Percentiles rank a stretch among this genome's conserved stretches.
phyloP scores from a whole-genome alignment of 2,797 vertebrate species.

The Enteromius fasciolatus region DNA sequence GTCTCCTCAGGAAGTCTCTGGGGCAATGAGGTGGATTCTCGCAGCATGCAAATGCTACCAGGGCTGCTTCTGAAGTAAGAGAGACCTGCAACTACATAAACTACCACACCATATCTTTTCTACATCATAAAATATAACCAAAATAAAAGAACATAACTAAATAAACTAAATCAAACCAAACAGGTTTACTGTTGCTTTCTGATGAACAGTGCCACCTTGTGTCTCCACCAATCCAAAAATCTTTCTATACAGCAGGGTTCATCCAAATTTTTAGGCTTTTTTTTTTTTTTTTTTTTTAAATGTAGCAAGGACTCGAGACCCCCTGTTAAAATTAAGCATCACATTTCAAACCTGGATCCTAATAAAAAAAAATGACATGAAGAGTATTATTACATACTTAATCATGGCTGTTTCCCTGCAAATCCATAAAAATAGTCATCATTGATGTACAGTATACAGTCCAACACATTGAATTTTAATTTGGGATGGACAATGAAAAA shows the following conservation, averaged over 20 bases:
- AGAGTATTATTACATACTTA: not conserved
- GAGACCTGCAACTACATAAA: not conserved
- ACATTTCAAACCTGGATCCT: not conserved
- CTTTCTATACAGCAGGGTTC: not conserved
- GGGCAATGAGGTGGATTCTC: slow-evolving; percentile 55
- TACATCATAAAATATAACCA: not conserved
- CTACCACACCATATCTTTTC: not conserved
- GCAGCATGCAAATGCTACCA: slow-evolving; percentile 57
- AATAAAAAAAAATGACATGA: not conserved
- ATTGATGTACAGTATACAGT: not conserved
- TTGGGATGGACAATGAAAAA: not conserved
- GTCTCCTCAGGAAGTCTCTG: slow-evolving; percentile 61
- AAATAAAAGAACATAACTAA: not conserved
- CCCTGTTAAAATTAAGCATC: not conserved
- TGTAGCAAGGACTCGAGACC: not conserved
- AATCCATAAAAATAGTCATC: not conserved
- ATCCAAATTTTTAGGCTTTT: not conserved
- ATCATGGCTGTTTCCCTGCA: not conserved
- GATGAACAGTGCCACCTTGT: slow-evolving; percentile 48
- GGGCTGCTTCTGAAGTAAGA: slow-evolving; percentile 36
- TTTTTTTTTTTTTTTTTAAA: not conserved
- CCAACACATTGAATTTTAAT: not conserved
- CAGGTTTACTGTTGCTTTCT: not conserved
- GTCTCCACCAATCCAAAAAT: not conserved
- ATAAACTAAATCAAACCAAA: not conserved